phyloP scores from a whole-genome alignment of 2,113 vertebrate genomes.

The Heliornis fulica region DNA sequence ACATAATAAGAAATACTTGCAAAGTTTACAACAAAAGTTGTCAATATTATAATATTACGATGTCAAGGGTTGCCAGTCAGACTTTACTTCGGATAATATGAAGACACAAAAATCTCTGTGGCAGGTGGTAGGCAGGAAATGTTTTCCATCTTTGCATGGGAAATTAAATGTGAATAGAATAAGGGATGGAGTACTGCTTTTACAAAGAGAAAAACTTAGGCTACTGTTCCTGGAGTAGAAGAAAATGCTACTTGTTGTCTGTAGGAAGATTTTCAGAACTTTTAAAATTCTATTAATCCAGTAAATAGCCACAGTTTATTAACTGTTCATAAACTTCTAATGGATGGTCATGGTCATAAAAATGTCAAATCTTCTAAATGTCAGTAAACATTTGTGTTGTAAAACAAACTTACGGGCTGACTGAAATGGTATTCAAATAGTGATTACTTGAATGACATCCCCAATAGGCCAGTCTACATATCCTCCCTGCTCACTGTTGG shows the following conservation, averaged over 20 bases:
- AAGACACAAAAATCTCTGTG: neutral
- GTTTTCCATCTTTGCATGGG: neutral
- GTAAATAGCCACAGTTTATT: neutral
- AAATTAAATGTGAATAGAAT: neutral
- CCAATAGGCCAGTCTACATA: neutral
- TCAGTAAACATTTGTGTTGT: neutral
- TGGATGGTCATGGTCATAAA: neutral
- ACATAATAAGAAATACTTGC: neutral
- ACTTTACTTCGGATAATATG: neutral
- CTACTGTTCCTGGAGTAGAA: neutral
- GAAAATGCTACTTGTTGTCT: neutral
- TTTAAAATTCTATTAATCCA: neutral
- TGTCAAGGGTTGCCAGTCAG: neutral
- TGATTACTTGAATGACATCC: too few relatives aligned
- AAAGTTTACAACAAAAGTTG: neutral
- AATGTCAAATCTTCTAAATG: neutral
- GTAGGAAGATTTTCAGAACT: neutral
- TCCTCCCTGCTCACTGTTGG: rapidly evolving
- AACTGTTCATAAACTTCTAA: neutral
- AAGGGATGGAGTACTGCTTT: neutral
- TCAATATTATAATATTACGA: neutral
- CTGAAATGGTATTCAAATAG: neutral
- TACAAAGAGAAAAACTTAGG: neutral
- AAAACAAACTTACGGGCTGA: neutral
- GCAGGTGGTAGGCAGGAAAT: neutral